Evolutionary conservation across 2,797 vertebrate genomes (phyloP).

Genomic region (Hozukius guyotensis): DNA sequence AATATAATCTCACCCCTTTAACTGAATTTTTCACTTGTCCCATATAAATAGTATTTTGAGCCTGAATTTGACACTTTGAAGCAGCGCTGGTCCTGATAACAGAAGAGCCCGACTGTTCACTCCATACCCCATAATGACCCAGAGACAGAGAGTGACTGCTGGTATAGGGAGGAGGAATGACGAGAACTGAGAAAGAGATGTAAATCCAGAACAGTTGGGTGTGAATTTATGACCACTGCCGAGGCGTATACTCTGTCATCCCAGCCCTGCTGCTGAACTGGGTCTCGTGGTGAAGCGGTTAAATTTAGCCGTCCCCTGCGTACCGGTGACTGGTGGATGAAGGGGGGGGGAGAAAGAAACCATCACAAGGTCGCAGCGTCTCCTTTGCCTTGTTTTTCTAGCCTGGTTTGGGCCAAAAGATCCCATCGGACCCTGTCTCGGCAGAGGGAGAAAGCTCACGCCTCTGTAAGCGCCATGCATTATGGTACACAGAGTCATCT

Average conservation of each 20-base stretch:
- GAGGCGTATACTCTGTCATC: slow-evolving; percentile 76
- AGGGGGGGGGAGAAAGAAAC: slow-evolving; percentile 25
- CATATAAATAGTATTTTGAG: slow-evolving; percentile 13
- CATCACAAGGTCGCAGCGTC: slow-evolving; percentile 68
- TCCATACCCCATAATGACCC: slow-evolving; percentile 58
- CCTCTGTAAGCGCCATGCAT: neutral
- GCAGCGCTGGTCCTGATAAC: neutral
- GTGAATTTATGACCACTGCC: slow-evolving; percentile 67
- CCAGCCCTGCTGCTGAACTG: slow-evolving; percentile 66
- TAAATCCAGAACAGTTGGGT: slow-evolving; percentile 62
- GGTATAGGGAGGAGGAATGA: neutral
- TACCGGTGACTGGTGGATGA: slow-evolving; percentile 46
- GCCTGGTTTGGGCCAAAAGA: slow-evolving; percentile 6
- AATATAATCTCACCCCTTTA: neutral
- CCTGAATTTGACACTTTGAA: neutral
- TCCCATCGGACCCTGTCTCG: neutral
- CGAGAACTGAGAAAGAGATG: slow-evolving; percentile 26
- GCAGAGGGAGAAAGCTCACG: neutral
- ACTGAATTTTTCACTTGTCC: neutral
- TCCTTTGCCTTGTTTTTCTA: slow-evolving; percentile 20
- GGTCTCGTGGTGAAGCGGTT: slow-evolving; percentile 66
- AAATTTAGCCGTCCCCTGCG: slow-evolving; percentile 77
- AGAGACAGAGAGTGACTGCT: slow-evolving; percentile 49
- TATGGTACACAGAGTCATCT: slow-evolving; percentile 14
- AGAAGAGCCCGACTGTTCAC: too few species aligned